Percentiles rank a stretch among this genome's conserved stretches.
Evolutionary conservation across 2,113 vertebrate species (phyloP).

Genomic region (Tauraco erythrolophus): DNA sequence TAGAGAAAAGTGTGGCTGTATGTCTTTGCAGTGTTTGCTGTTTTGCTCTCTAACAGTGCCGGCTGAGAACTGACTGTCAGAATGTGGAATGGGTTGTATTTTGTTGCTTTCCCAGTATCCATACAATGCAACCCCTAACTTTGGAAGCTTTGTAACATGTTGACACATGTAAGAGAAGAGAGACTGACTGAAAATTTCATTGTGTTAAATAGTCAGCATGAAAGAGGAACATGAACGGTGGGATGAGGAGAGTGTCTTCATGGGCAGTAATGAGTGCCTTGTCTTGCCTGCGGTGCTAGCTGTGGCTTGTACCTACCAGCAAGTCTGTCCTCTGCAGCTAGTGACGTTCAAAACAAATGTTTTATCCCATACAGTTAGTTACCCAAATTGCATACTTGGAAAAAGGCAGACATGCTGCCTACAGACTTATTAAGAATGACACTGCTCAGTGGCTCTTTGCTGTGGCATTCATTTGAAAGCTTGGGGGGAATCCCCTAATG

Average conservation of each 20-base stretch:
- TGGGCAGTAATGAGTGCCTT: background rate
- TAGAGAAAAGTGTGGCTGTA: background rate
- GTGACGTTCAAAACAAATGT: background rate
- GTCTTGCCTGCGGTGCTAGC: background rate
- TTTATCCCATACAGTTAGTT: background rate
- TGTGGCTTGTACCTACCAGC: background rate
- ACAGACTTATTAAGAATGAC: background rate
- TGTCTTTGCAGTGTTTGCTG: background rate
- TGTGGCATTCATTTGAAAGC: background rate
- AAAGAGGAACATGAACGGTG: background rate
- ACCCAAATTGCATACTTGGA: background rate
- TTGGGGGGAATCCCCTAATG: fast-evolving
- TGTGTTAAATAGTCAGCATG: background rate
- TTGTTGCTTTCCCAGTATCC: background rate
- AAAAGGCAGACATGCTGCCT: background rate
- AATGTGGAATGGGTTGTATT: background rate
- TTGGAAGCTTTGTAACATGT: background rate
- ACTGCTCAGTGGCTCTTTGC: background rate
- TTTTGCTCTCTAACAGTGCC: background rate
- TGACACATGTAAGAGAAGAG: background rate
- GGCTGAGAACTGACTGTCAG: background rate
- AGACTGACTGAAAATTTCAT: background rate
- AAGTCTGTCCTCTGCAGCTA: background rate
- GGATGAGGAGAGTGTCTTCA: background rate
- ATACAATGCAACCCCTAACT: background rate